Percentiles rank a stretch among this genome's conserved stretches.
These are phyloP conservation scores for Myotis findleyi DNA, from an alignment of 2,797 vertebrate genomes.

Conservation along the genomic window DNA sequence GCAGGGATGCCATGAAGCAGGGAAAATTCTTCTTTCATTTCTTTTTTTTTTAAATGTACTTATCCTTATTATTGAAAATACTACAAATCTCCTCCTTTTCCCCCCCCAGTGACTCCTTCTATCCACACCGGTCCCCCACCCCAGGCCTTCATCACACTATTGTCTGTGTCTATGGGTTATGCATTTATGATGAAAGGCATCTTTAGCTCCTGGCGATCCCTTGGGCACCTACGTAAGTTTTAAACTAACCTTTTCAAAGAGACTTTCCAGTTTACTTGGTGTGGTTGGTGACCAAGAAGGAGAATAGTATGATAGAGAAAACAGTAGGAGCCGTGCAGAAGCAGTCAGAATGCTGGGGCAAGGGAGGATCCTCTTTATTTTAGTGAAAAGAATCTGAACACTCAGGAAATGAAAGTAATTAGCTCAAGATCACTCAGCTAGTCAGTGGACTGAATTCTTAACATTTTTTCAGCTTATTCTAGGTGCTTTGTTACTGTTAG, in stretches of 20 bases:
- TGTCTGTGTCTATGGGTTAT: no score
- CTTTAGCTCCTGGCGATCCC: neutral
- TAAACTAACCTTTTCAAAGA: neutral
- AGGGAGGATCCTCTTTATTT: neutral
- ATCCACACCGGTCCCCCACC: no score
- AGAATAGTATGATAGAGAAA: neutral
- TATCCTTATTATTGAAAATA: no score
- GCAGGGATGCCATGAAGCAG: neutral
- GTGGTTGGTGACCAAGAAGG: neutral
- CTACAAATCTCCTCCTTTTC: no score
- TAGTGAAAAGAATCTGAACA: neutral
- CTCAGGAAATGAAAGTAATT: neutral
- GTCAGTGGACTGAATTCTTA: neutral
- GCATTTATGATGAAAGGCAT: neutral
- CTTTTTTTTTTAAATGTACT: no score
- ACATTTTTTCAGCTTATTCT: neutral
- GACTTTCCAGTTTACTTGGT: neutral
- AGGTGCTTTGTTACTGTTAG: neutral
- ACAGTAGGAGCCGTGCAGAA: neutral
- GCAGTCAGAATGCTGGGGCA: neutral
- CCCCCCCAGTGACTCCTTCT: no score
- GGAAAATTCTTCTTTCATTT: neutral
- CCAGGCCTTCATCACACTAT: no score
- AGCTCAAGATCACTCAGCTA: neutral
- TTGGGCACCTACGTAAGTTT: neutral